phyloP scores from a whole-genome alignment of 1,140 invertebrate genomes.

The Drosophila aff. region DNA sequence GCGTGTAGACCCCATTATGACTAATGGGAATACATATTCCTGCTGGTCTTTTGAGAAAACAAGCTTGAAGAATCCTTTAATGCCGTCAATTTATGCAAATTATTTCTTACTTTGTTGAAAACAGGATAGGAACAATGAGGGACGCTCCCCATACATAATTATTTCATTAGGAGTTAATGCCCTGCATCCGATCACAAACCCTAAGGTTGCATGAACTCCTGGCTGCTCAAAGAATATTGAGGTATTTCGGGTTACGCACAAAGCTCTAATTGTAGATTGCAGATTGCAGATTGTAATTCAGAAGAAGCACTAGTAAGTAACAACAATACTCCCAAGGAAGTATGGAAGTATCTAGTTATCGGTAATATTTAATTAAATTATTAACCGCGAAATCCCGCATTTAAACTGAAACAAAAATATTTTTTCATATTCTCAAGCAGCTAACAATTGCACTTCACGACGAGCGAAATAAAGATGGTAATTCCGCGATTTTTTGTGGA shows the following conservation, averaged over 20 bases:
- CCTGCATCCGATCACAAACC: constrained; percentile 21
- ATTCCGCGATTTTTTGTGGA: no score
- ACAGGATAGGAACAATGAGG: not conserved
- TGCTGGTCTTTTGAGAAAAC: not conserved
- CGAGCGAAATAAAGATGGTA: no score
- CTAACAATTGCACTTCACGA: no score
- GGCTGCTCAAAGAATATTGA: not conserved
- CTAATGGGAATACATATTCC: constrained; percentile 20
- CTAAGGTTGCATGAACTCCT: not conserved
- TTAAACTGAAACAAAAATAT: no score
- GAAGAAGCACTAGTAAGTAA: not conserved
- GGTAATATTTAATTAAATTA: no score
- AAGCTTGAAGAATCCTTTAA: not conserved
- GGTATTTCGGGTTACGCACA: not conserved
- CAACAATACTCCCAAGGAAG: not conserved
- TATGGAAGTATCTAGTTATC: no score
- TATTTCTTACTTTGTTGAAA: constrained; percentile 28
- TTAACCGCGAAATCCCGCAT: no score
- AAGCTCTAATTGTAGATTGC: not conserved
- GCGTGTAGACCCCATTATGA: constrained; percentile 25
- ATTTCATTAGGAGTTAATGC: constrained; percentile 46
- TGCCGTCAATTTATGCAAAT: constrained; percentile 27
- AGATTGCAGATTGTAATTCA: not conserved
- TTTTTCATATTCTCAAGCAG: no score
- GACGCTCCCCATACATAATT: constrained; percentile 24